Conservation (phyloP, 2,797 vertebrate species). For the Hypotaenidia okinawae region DNA sequence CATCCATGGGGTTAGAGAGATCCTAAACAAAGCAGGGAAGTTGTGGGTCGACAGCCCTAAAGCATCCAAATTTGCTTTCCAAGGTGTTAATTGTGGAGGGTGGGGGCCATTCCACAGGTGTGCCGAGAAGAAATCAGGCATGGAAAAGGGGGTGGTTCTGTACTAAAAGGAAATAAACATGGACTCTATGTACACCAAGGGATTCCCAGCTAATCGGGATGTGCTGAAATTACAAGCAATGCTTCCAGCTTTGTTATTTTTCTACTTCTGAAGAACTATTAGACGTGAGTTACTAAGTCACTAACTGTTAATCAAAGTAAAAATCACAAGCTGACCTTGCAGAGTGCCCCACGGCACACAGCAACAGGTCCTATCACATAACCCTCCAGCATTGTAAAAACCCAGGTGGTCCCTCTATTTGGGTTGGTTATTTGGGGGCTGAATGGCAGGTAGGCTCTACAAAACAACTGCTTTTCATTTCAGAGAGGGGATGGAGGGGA, state of each 20-base stretch:
- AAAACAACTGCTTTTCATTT: neutral
- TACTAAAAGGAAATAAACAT: neutral
- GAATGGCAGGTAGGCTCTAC: neutral
- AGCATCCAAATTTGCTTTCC: neutral
- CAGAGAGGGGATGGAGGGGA: neutral
- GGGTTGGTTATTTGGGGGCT: neutral
- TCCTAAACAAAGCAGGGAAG: neutral
- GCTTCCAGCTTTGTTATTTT: neutral
- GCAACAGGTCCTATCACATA: neutral
- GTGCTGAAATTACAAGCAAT: neutral
- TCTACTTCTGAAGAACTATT: neutral
- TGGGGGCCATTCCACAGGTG: neutral
- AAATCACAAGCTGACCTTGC: neutral
- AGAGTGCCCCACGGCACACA: neutral
- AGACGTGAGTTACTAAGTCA: neutral
- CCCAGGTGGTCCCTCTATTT: neutral
- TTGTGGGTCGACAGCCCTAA: neutral
- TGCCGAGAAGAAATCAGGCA: neutral
- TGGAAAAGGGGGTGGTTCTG: neutral
- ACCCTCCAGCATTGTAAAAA: accelerated
- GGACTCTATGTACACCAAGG: neutral
- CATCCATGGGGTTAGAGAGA: neutral
- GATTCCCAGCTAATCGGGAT: neutral
- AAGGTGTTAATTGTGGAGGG: neutral
- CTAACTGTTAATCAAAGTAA: neutral